These are phyloP conservation scores for Montipora cactus DNA, from an alignment of 64 coral and sea anemone genomes.

Conservation along the genomic window DNA sequence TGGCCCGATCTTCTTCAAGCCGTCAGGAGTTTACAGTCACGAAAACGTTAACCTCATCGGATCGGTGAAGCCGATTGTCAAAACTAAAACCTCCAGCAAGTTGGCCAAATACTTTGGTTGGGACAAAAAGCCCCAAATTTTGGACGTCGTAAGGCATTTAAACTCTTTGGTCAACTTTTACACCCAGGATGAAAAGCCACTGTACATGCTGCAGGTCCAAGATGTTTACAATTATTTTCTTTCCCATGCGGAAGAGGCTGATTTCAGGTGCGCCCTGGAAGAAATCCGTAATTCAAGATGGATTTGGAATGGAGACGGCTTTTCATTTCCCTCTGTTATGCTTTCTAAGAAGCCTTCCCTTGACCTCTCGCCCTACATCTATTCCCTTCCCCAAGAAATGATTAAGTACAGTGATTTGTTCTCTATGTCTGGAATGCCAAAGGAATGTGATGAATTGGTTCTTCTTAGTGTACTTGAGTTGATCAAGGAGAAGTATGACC, in stretches of 20 bases:
- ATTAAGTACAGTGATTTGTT: conserved; percentile 43
- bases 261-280: neutral
- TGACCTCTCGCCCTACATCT: conserved; percentile 70
- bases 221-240: conserved; percentile 37
- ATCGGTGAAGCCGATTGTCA: conserved; percentile 39
- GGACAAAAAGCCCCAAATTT: conserved; percentile 35
- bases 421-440: conserved; percentile 39
- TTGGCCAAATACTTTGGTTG: conserved; percentile 67
- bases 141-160: conserved; percentile 67
- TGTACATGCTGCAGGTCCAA: conserved; percentile 45
- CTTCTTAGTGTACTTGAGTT: conserved; percentile 58
- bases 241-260: neutral
- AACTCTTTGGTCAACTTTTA: conserved; percentile 50
- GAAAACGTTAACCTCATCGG: conserved; percentile 61
- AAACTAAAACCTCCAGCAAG: neutral
- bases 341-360: conserved; percentile 54
- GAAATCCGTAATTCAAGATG: conserved; percentile 18
- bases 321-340: conserved; percentile 59
- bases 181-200: conserved; percentile 57
- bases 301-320: conserved; percentile 96
- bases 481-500: conserved; percentile 71
- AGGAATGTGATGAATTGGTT: conserved; percentile 17
- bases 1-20: neutral
- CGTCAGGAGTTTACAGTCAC: conserved; percentile 11
- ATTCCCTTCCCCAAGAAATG: conserved; percentile 55